Base-by-base conservation (phyloP, 37 sponge, comb jelly and placozoan genomes). In the Hexactinellida sp. region DNA sequence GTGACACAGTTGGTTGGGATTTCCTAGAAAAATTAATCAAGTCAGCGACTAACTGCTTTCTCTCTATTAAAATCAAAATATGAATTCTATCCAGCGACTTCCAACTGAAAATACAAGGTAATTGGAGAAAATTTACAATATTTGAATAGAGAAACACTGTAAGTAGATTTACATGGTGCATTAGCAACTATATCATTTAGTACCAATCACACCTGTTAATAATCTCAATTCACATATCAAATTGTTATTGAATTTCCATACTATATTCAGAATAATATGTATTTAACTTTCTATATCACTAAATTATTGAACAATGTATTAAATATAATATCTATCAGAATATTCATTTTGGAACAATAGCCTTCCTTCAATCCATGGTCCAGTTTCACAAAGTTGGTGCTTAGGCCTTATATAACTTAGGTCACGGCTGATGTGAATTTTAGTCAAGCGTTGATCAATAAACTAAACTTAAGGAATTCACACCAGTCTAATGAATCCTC, bases 341-440 rank as follows among this genome's bases (percentile, higher is more conserved):
- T 47, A 47, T 47, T 19, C 9, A 47, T 63, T 63, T 63, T 63
- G 21, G n/a, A 63, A n/a, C 34, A 63, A 28, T 63, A 63, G 76
- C 76, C 76, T 63, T 63, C 25, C 76, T 63, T 63, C 13, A 63
- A 32, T 63, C 76, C 76, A 63, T 63, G 76, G 76, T 63, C 34
- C 76, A 63, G 34, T 7, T 63, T 63, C 76, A 63, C 76, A 63
- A 63, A 63, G 21, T 63, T 63, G 76, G 76, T 63, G 76, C 34
- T 21, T n/a, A 63, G 76, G 76, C 76, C 76, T 63, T 63, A 63
- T 63, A 32, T 25, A 63, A 63, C 25, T 7, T 63, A 63, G 76
- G 76, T 63, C 76, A 63, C 76, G 76, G 32, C 52, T 47, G 16
- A 9, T 47, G 16, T 47, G 16, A 47, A 47, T 47, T 47, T n/a